A percentile compares a stretch with the other conserved stretches of the same genome.
Evolutionary conservation across 2,888 invertebrate species (phyloP).

Genomic region (Miltochrista miniata): DNA sequence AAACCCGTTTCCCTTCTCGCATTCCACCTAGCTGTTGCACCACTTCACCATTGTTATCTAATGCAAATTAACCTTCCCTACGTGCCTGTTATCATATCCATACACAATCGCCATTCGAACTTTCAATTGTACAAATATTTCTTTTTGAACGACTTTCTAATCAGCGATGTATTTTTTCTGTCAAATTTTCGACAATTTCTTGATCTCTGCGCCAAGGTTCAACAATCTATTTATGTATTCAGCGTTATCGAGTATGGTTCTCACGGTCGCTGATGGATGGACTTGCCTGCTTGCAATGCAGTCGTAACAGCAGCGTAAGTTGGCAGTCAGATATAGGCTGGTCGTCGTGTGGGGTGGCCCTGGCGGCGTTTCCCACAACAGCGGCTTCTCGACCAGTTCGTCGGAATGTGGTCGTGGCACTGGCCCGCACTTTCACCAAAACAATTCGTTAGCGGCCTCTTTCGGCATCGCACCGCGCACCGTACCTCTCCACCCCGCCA

Average conservation of each 20-base stretch:
- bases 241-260: slow-evolving; percentile 2
- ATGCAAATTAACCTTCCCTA: slow-evolving; percentile 55
- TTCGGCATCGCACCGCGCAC: slow-evolving; percentile 78
- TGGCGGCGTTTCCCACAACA: slow-evolving; percentile 83
- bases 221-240: slow-evolving; percentile 5
- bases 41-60: slow-evolving; percentile 54
- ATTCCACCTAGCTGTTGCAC: slow-evolving; percentile 50
- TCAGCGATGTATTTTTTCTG: slow-evolving; percentile 21
- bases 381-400: slow-evolving; percentile 80
- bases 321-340: slow-evolving; percentile 59
- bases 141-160: slow-evolving; percentile 34
- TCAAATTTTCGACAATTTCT: slow-evolving; percentile 16
- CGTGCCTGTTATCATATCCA: slow-evolving; percentile 53
- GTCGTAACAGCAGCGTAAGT: slow-evolving; percentile 40
- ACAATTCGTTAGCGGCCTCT: slow-evolving; percentile 83
- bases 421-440: slow-evolving; percentile 84
- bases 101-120: slow-evolving; percentile 45
- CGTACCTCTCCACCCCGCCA: slow-evolving; percentile 63
- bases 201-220: slow-evolving; percentile 4
- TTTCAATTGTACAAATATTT: slow-evolving; percentile 41
- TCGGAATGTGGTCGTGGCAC: slow-evolving; percentile 82
- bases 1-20: slow-evolving; percentile 52
- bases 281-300: slow-evolving; percentile 16
- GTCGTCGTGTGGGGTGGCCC: slow-evolving; percentile 76
- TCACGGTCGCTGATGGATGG: slow-evolving; percentile 2